phyloP scores from a whole-genome alignment of 2,797 vertebrate species.

The Siniperca scherzeri region DNA sequence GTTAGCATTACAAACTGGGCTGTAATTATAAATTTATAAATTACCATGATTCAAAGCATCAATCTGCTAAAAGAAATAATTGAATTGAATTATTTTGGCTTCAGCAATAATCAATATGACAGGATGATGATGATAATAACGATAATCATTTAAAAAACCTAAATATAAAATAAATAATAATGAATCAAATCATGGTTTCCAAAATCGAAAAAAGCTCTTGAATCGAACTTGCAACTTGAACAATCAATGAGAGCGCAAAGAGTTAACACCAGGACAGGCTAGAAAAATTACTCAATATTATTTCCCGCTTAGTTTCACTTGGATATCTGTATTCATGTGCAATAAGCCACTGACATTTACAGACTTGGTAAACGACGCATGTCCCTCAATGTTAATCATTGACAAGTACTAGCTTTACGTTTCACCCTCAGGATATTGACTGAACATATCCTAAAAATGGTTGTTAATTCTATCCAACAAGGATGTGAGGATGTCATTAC shows the following conservation, averaged over 20 bases:
- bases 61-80: not conserved
- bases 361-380: not conserved
- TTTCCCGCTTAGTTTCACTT: constrained; percentile 8
- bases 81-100: not conserved
- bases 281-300: not conserved
- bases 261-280: not conserved
- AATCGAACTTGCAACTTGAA: not conserved
- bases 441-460: constrained; percentile 30
- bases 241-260: not conserved
- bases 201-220: not conserved
- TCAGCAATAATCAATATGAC: not conserved
- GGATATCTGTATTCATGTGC: not conserved
- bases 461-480: constrained; percentile 18
- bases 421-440: constrained; percentile 1
- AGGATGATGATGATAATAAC: not conserved
- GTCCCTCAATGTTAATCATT: constrained; percentile 1
- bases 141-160: not conserved
- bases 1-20: not conserved
- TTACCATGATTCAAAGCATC: not conserved
- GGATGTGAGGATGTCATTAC: constrained; percentile 30
- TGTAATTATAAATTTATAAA: not conserved
- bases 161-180: not conserved
- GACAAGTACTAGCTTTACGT: constrained; percentile 7
- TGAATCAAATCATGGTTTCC: not conserved
- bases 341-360: not conserved